Conservation (phyloP, 1,140 invertebrate genomes). For the Maniola jurtina region DNA sequence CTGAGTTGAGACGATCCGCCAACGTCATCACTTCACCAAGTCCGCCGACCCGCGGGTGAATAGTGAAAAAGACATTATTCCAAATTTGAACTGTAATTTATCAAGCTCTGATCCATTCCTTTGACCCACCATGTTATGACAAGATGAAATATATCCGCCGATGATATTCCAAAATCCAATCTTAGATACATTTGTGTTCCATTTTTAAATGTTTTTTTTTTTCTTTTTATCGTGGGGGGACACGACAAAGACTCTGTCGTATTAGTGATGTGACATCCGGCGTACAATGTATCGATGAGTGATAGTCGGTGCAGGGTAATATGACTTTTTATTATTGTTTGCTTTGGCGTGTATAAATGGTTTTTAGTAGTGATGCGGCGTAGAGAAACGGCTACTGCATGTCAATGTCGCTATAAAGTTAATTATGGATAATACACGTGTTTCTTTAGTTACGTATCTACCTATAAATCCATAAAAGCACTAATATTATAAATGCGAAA, state of each 20-base stretch:
- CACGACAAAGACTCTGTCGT: constrained; percentile 50
- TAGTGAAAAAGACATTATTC: constrained; percentile 77
- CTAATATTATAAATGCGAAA: neutral
- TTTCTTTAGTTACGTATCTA: neutral
- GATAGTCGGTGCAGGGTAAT: constrained; percentile 48
- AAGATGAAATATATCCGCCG: constrained; percentile 73
- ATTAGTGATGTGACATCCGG: constrained; percentile 71
- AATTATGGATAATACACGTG: neutral
- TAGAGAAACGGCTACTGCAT: constrained; percentile 34
- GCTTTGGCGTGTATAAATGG: constrained; percentile 30
- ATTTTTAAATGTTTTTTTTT: constrained; percentile 57
- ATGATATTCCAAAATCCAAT: constrained; percentile 72
- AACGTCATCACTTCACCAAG: constrained; percentile 65
- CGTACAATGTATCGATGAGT: constrained; percentile 62
- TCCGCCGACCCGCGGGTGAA: constrained; percentile 50
- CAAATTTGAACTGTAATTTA: constrained; percentile 75
- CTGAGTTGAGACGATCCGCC: constrained; percentile 38
- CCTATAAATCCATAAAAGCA: no score
- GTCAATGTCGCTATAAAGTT: constrained; percentile 25
- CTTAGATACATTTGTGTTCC: constrained; percentile 56
- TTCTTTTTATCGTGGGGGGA: constrained; percentile 33
- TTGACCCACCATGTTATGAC: constrained; percentile 75
- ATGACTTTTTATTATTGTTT: constrained; percentile 44
- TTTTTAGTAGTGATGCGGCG: constrained; percentile 3
- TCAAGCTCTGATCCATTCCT: constrained; percentile 64